These are phyloP conservation scores for Anarhynchus alexandrinus DNA, from an alignment of 2,113 vertebrate genomes.

Conservation along the genomic window DNA sequence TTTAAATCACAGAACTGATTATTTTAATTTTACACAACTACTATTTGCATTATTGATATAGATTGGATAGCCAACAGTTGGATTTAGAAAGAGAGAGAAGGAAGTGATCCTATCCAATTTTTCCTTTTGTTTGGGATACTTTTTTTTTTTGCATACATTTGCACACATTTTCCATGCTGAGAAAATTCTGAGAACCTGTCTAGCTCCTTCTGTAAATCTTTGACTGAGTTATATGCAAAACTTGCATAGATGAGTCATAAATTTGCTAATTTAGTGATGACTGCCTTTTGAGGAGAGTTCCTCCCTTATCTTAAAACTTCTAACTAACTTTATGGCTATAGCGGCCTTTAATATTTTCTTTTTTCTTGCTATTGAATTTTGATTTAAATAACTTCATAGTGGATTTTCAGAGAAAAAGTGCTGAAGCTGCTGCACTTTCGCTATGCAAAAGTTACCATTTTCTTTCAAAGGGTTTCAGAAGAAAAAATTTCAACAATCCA, in stretches of 20 bases:
- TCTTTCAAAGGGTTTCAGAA: neutral
- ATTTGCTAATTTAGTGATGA: neutral
- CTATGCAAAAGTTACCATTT: neutral
- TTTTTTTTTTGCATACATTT: no score
- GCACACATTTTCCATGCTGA: neutral
- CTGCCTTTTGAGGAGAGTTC: neutral
- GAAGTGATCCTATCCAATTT: neutral
- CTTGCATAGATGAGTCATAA: neutral
- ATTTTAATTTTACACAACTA: neutral
- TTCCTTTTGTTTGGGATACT: neutral
- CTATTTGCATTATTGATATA: neutral
- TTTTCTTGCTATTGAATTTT: neutral
- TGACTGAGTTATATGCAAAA: neutral
- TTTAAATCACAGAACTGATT: neutral
- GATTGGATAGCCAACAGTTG: neutral
- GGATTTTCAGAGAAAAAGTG: neutral
- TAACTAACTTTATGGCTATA: neutral
- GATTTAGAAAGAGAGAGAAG: neutral
- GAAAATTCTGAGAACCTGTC: neutral
- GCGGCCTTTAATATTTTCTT: neutral
- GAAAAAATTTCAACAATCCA: neutral
- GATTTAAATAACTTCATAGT: neutral
- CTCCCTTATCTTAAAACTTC: neutral
- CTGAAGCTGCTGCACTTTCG: neutral
- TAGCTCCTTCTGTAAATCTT: neutral